Base-by-base conservation (phyloP, 2,113 vertebrate species). In the Etheostoma spectabile region DNA sequence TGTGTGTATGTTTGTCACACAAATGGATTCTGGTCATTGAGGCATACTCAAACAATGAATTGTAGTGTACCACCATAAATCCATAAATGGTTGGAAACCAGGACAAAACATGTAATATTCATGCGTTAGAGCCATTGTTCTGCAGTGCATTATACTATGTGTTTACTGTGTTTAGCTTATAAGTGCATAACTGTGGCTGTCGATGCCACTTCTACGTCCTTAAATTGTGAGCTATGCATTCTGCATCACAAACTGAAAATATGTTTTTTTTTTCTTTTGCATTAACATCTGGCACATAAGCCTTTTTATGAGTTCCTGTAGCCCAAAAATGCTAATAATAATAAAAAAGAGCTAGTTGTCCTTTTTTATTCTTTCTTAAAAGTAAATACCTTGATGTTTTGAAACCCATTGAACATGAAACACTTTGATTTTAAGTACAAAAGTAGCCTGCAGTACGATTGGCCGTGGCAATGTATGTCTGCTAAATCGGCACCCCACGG, bases 31-130 rank as follows among this genome's bases (percentile, higher is more conserved):
- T 81, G 88, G 93, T 89, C 84, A 90, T 78, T 66, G 70, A 88
- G 77, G 85, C 83, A 76, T 86, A 82, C 77, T 93, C 86, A 90
- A 89, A 90, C 85, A 85, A 91, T 89, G 75, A 89, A 79, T 67
- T 84, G 83, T 80, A 61, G 48, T 62, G 60, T 78, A 70, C 61
- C 61, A 74, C 84, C 69, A 84, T 88, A 83, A 89, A 89, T 16
- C 84, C 69, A 84, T 87, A 83, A 88, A 89, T 16, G 30, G 59
- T 92, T 91, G 88, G 85, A 81, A 88, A 71, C 79, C 82, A 74
- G 80, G 74, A 89, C 74, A 84, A 86, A 89, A 83, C 64, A 85
- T 84, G 76, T 78, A 68, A 79, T 83, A 80, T 81, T 86, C 82
- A 78, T 89, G 77, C 69, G 77, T 87, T 60, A 10, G 59, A 77